Evolutionary conservation across 2,797 vertebrate species (phyloP), one percentile per base, ranked within the genome.

Genomic region (Sitta carolinensis): DNA sequence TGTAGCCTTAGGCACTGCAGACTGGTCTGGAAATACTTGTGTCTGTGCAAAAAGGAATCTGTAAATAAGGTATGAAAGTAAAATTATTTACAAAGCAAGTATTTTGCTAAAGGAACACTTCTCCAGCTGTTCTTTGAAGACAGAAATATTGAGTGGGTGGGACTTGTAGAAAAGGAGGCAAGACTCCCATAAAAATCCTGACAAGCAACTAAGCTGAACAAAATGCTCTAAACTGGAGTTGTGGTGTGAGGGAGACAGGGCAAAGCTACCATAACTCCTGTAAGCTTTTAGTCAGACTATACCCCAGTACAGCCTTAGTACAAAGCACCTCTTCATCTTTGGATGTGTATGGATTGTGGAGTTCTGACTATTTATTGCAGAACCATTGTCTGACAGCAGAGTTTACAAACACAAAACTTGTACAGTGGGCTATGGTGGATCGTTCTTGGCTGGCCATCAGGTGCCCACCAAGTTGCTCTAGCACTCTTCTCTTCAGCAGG

Each of bases 11-110:
- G 81, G 87, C 67, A 70, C 25, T 40, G 45, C 50, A 64, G 34
- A 67, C 52, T 57, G 81, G 38, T 93, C 91, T 91, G 78, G 75
- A 90, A 92, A 73, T 76, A 76, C 18, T 42, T 45, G 36, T 63
- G 86, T 61, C 85, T 54, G 48, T 91, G 38, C 57, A 64, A 80
- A 91, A 88, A 78, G 58, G 23, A 79, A 87, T 80, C 45, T 77
- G 87, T 67, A 89, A 81, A 89, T 55, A 67, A 92, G 36, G 20
- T 76, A 63, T 66, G 55, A 57, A 89, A 52, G 64, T 47, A 29
- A 87, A 80, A 74, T 58, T 67, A 70, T 84, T 94, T 89, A 69
- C 63, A 59, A 87, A 92, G 52, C 36, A 69, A 67, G 92, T 54
- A 54, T 52, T 51, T 42, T 77, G 42, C 82, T 81, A 86, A 74